Evolutionary conservation across 2,888 invertebrate genomes (phyloP), one percentile per base, ranked within the genome.

Genomic region (Mantis religiosa): DNA sequence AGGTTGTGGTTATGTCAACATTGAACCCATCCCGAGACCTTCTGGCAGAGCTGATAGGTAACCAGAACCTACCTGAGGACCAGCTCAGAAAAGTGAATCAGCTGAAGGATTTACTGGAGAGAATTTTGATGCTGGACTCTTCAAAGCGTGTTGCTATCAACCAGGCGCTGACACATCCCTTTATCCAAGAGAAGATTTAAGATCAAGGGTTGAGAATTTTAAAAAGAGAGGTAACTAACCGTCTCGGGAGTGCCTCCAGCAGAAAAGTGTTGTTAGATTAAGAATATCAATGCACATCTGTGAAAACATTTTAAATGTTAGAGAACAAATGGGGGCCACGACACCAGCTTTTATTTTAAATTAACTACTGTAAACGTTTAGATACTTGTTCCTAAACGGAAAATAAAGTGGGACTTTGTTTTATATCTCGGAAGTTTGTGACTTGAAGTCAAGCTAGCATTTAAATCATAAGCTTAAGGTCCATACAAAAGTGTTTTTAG

Each of bases 1-100:
- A 99, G 94, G 95, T 99, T 87, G 98, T 99, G n/a, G 96, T 98
- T 84, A 97, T 99, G 95, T 96, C 98, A 84, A 97, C 97, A 87
- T 96, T 99, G 90, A 97, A 97, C 92, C 95, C 97, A 20, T 95
- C 95, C 2, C 95, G 99, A 71, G 98, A 99, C 92, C 94, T 99
- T 89, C 96, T 97, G 91, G 94, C 96, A 0, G 99, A 99, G 92
- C 94, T 99, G 90, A 95, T 98, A 89, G 97, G 98, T 14, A 97
- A 97, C 92, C 98, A 98, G 93, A 96, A 97, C 85, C 94, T 99
- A 89, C 98, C 98, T 0, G 95, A 97, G 20, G 97, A 98, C 90
- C 98, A 99, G 93, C 95, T 97, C 90, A 96, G 97, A 90, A 99
- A 99, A 94, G 98, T 99, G 84, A 95, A 95, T 14, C 99, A 99